Percentiles rank a stretch among this genome's conserved stretches.
These are phyloP conservation scores for Lochmaea crataegi DNA, from an alignment of 2,888 invertebrate genomes.

Conservation along the genomic window DNA sequence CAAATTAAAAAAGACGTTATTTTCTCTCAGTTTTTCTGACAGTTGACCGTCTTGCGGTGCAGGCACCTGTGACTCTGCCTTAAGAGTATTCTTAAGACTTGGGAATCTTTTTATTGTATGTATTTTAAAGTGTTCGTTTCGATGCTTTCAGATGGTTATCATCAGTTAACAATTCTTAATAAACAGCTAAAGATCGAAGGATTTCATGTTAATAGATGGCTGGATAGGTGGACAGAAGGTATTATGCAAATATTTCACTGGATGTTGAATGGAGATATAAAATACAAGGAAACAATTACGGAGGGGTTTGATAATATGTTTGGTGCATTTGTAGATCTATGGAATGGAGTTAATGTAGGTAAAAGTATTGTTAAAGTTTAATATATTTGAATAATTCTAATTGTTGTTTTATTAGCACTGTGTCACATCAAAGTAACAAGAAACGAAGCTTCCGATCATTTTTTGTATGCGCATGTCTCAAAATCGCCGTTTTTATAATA, in stretches of 20 bases:
- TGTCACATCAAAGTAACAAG: too few species aligned
- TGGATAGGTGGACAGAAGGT: background rate
- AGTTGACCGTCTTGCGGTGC: too few species aligned
- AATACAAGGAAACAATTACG: conserved; percentile 24
- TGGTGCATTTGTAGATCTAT: background rate
- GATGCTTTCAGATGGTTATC: background rate
- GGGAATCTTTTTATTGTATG: too few species aligned
- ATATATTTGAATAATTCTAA: background rate
- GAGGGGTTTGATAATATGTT: conserved; percentile 1
- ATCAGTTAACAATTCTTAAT: background rate
- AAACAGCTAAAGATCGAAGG: background rate
- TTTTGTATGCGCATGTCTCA: too few species aligned
- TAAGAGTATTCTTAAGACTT: too few species aligned
- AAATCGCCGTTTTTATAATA: too few species aligned
- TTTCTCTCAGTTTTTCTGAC: too few species aligned
- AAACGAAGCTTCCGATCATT: too few species aligned
- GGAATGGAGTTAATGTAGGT: background rate
- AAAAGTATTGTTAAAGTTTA: conserved; percentile 2
- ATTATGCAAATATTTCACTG: background rate
- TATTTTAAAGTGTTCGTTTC: background rate
- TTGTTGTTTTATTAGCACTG: background rate
- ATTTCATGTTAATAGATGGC: background rate
- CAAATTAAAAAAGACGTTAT: too few species aligned
- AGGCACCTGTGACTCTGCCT: too few species aligned
- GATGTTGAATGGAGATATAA: conserved; percentile 5